Evolutionary conservation across 1,140 invertebrate species (phyloP).

Genomic region (Amyelois transitella): DNA sequence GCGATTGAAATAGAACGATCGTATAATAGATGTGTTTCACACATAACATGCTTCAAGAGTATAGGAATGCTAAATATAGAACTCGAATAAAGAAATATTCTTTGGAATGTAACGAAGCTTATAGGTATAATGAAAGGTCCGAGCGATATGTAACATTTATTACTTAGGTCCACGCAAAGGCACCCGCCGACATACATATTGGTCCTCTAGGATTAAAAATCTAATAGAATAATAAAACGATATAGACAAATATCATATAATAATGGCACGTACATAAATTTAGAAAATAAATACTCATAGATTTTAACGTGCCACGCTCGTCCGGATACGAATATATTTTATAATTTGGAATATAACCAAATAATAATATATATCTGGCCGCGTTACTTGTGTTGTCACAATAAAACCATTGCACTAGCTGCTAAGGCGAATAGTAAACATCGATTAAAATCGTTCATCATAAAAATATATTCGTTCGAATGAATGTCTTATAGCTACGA

Average conservation of each 20-base stretch:
- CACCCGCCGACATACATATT: slow-evolving; percentile 44
- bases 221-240: slow-evolving; percentile 19
- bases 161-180: slow-evolving; percentile 51
- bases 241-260: slow-evolving; percentile 11
- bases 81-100: slow-evolving; percentile 47
- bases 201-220: slow-evolving; percentile 42
- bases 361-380: slow-evolving; percentile 12
- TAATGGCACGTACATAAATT: slow-evolving; percentile 28
- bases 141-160: slow-evolving; percentile 39
- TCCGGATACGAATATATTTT: slow-evolving; percentile 18
- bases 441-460: slow-evolving; percentile 43
- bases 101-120: slow-evolving; percentile 71
- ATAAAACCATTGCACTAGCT: slow-evolving; percentile 52
- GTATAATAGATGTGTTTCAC: slow-evolving; percentile 33
- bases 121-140: slow-evolving; percentile 19
- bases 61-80: slow-evolving; percentile 52
- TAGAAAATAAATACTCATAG: slow-evolving; percentile 4
- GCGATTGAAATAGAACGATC: slow-evolving; percentile 14
- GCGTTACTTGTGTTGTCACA: slow-evolving; percentile 8
- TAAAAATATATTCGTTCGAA: slow-evolving; percentile 52
- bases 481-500: slow-evolving; percentile 35
- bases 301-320: slow-evolving; percentile 18
- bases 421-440: slow-evolving; percentile 54
- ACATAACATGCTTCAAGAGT: slow-evolving; percentile 32
- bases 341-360: slow-evolving; percentile 30